Base-by-base conservation (phyloP, 1,140 invertebrate genomes). In the Pseudomyrmex flavicornis region DNA sequence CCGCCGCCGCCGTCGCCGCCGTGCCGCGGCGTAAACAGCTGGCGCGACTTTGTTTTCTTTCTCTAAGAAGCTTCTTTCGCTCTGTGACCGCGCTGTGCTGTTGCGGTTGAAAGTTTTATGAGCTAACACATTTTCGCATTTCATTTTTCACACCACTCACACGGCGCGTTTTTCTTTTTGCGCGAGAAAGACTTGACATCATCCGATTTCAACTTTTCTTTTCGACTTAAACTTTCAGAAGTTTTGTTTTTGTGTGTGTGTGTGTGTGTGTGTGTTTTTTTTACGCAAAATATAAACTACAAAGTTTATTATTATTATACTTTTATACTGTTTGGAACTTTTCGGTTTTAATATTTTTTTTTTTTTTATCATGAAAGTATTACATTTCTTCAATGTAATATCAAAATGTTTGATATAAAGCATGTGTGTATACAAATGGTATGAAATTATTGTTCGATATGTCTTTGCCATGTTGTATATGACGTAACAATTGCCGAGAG, bases 51-150 rank as follows among this genome's bases (percentile, higher is more conserved):
- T 35, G 35, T 35, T n/a, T 72, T 59, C 52, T 80, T 80, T 59
- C 20, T 7, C 5, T 17, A 12, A 72, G 66, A 12, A 35, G 44
- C 46, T 17, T 26, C 26, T 26, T 26, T 35, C 5, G 35, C 35
- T 35, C 65, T 17, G 12, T 35, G 63, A 46, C 52, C 63, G 63
- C 35, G 4, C 63, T 69, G 76, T 69, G 76, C 76, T 15, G 54
- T 15, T 80, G 76, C 76, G 44, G 54, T 15, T 72, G 76, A 80
- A 80, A 70, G 76, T 80, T 80, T 80, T 72, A 80, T 22, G 76
- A 72, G 76, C 54, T 48, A 48, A 79, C 76, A 79, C 76, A 70
- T 70, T 72, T 80, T 72, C 44, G 76, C 75, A 68, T 77, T 48
- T 20, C 75, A 68, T 77, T 68, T 77, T 69, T 68, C 50, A 50